Conservation (phyloP, 2,888 invertebrate genomes). For the Imbricaverruca yamaguchii region DNA sequence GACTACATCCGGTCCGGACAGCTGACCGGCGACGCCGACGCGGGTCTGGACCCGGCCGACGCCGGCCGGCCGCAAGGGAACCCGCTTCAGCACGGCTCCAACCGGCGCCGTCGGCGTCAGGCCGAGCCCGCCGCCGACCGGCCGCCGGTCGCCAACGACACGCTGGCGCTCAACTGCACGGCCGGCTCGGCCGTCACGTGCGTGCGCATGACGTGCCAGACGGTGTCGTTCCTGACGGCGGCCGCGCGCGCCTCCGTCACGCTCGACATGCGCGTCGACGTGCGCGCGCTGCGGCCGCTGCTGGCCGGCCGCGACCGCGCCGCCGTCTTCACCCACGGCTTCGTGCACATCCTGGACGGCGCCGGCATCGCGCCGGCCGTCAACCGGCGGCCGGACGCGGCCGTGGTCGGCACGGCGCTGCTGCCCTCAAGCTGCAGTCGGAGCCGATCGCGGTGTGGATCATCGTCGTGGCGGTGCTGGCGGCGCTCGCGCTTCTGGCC, state of each 20-base stretch:
- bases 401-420: background rate
- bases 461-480: background rate
- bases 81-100: no score
- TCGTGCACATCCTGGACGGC: background rate
- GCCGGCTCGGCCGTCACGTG: background rate
- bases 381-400: slow-evolving; percentile 10
- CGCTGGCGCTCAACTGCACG: background rate
- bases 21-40: background rate
- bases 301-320: background rate
- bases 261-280: background rate
- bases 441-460: background rate
- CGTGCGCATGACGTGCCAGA: slow-evolving; percentile 7
- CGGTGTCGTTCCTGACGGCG: background rate
- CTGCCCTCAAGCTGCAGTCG: background rate
- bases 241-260: background rate
- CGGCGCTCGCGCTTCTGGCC: background rate
- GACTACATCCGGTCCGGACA: background rate
- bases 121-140: background rate
- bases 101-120: background rate
- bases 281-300: background rate
- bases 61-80: no score
- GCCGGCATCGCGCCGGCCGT: background rate
- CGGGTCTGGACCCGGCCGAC: no score
- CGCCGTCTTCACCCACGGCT: background rate
- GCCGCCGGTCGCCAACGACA: background rate